A percentile compares a stretch with the other conserved stretches of the same genome.
These are phyloP conservation scores for Gadopsis marmoratus DNA, from an alignment of 2,797 vertebrate species.

Conservation along the genomic window DNA sequence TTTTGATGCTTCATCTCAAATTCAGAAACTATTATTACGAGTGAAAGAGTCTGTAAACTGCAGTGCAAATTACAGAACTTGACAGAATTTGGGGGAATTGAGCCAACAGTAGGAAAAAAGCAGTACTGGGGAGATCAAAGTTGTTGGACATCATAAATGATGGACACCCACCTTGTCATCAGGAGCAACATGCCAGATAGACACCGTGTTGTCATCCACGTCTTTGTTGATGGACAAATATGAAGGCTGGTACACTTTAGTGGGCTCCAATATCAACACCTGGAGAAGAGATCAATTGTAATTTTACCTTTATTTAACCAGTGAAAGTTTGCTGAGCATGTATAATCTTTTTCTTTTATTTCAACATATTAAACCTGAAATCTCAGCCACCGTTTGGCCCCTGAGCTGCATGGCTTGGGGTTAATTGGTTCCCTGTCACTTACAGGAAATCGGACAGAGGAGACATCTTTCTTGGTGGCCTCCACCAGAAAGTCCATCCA, in stretches of 20 bases:
- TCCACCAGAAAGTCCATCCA: slow-evolving; percentile 99
- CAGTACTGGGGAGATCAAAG: background rate
- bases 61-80: background rate
- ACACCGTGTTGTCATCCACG: slow-evolving; percentile 94
- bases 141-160: background rate
- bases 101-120: background rate
- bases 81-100: background rate
- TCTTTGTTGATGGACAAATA: slow-evolving; percentile 99
- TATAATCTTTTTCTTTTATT: background rate
- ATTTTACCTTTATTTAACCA: background rate
- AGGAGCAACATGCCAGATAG: slow-evolving; percentile 96
- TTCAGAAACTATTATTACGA: background rate
- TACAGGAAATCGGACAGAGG: slow-evolving; percentile 96
- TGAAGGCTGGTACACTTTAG: slow-evolving; percentile 97
- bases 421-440: slow-evolving; percentile 55
- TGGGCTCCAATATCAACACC: slow-evolving; percentile 98
- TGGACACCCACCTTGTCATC: slow-evolving; percentile 91
- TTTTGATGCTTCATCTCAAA: background rate
- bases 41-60: background rate
- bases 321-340: background rate
- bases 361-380: background rate
- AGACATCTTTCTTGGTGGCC: slow-evolving; percentile 94
- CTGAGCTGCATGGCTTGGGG: background rate
- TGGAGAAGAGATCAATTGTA: slow-evolving; percentile 57
- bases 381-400: background rate